These are phyloP conservation scores for Entomobrya multifasciata DNA, from an alignment of 2,888 invertebrate species.

Conservation along the genomic window DNA sequence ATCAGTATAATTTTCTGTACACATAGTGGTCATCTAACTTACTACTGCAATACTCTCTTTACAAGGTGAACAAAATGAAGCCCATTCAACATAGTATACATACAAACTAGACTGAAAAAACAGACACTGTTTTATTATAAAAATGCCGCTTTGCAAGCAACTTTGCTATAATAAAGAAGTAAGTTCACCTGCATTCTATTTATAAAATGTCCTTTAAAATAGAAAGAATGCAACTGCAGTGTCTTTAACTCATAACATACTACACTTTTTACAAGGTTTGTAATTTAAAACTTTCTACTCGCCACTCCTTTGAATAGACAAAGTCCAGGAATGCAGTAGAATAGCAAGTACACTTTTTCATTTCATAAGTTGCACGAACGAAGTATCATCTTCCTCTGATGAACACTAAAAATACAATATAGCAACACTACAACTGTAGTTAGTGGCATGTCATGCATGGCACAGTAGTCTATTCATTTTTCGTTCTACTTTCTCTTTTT, in stretches of 20 bases:
- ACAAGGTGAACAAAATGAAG: neutral
- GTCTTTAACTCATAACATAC: neutral
- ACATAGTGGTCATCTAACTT: neutral
- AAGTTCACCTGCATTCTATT: neutral
- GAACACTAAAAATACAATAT: neutral
- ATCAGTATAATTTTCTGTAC: neutral
- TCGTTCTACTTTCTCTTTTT: conserved; percentile 1
- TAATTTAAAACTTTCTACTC: too few species aligned
- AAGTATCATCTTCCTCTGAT: neutral
- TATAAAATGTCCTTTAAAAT: neutral
- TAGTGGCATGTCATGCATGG: neutral
- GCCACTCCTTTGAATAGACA: too few species aligned
- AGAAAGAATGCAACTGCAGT: neutral
- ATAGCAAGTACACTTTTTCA: neutral
- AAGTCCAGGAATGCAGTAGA: neutral
- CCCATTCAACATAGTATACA: neutral
- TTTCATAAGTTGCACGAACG: neutral
- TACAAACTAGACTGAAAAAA: neutral
- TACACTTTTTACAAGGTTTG: neutral
- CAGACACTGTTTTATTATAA: neutral
- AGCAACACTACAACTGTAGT: neutral
- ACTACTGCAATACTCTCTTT: neutral
- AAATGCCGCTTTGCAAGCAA: neutral
- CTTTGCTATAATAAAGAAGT: too few species aligned
- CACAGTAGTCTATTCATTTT: neutral